These are phyloP conservation scores for Myodes glareolus DNA, from an alignment of 2,113 vertebrate species.

Conservation along the genomic window DNA sequence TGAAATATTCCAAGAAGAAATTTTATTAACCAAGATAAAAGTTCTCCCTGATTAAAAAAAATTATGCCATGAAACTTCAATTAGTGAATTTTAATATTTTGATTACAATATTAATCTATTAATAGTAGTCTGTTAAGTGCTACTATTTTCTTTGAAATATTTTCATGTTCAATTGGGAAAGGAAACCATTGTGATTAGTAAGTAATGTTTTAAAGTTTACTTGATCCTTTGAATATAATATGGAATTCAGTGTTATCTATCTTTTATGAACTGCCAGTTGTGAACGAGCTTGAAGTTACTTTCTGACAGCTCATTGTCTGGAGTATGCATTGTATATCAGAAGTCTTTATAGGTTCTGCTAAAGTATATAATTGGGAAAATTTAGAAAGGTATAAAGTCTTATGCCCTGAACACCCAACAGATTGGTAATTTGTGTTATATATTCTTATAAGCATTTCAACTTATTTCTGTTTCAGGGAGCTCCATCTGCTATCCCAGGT, in stretches of 20 bases:
- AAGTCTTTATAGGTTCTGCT: neutral
- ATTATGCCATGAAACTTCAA: neutral
- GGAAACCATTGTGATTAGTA: neutral
- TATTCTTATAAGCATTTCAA: slow-evolving; percentile 8
- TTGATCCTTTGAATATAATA: neutral
- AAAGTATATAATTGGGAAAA: neutral
- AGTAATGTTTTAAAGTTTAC: slow-evolving; percentile 10
- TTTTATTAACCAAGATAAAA: slow-evolving; percentile 30
- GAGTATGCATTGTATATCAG: neutral
- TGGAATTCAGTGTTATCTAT: neutral
- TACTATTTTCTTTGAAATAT: neutral
- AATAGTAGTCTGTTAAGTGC: neutral
- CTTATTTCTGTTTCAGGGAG: slow-evolving; percentile 59
- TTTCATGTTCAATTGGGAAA: slow-evolving; percentile 2
- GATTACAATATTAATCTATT: too few relatives aligned
- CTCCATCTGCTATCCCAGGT: slow-evolving; percentile 59
- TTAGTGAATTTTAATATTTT: neutral
- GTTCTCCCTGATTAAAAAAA: neutral
- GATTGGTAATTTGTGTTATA: neutral
- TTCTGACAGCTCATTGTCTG: neutral
- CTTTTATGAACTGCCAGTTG: neutral
- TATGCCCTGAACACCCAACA: neutral
- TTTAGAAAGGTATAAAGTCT: neutral
- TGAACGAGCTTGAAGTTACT: neutral
- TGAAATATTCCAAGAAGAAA: neutral